Evolutionary conservation across 2,797 vertebrate genomes (phyloP), one percentile per base, ranked within the genome.

Genomic region (Aeoliscus strigatus): DNA sequence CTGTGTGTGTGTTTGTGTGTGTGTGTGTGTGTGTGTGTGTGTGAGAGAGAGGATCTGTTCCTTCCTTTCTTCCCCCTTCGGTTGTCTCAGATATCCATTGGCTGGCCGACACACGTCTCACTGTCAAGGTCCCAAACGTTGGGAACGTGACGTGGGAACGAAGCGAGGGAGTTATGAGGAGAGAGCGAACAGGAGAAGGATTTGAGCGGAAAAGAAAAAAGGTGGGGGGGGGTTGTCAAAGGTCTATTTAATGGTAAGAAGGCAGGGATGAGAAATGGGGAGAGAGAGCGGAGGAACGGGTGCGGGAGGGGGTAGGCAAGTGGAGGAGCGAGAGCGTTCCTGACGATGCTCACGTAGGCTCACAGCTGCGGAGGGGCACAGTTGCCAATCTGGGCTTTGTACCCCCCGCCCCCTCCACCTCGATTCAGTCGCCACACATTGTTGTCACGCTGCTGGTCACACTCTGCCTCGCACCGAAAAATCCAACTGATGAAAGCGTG

Each of bases 341-440:
- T 88, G 84, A 78, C 59, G 60, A 67, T 74, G 79, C 82, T 83
- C 84, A 86, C 86, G 83, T 87, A 86, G 73, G 70, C 84, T 70
- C 77, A 80, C 86, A 86, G 83, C 86, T 87, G 86, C 80, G 77
- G 70, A 63, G 63, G 58, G 51, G 40, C 51, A 32, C 69, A 72
- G 56, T 83, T 73, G 75, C 77, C 66, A 65, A 54, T 54, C 46
- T 61, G 13, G 51, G 68, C 75, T 72, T 75, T 73, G 72, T 74
- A 31, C 49, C 33, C 32, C 49, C 33, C 35, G 24, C 17, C 16
- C 14, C 27, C 12, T 59, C 46, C 52, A 54, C 39, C 50, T 32
- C 39, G 13, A 14, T 29, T 9, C n/a, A 4, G 43, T 38, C 28
- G 49, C 62, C 51, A 66, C 41, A 48, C 45, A 48, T 43, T 69